phyloP scores from a whole-genome alignment of 2,113 vertebrate genomes.

The Geococcyx californianus region DNA sequence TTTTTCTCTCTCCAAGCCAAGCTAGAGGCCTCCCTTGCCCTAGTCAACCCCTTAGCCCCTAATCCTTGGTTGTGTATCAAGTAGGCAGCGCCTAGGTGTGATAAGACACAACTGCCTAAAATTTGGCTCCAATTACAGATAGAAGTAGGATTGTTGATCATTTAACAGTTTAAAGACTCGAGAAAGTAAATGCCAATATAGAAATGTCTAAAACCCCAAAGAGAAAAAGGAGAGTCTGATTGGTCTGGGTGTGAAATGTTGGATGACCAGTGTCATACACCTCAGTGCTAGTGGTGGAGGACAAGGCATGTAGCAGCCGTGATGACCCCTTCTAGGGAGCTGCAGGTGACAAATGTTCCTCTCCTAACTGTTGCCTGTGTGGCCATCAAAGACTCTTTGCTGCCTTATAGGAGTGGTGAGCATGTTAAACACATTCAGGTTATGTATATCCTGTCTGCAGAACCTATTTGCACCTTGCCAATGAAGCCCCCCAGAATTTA shows the following conservation, averaged over 20 bases:
- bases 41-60: background rate
- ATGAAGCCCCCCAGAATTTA: background rate
- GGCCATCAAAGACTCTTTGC: background rate
- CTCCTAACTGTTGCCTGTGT: background rate
- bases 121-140: background rate
- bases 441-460: background rate
- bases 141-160: background rate
- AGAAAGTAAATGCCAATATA: background rate
- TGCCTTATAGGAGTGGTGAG: background rate
- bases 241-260: background rate
- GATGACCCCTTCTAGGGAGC: background rate
- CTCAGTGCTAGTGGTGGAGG: background rate
- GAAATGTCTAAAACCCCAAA: background rate
- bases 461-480: background rate
- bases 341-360: background rate
- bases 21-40: background rate
- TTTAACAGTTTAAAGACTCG: background rate
- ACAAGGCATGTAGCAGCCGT: rapidly evolving
- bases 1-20: background rate
- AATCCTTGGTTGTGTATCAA: background rate
- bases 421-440: background rate
- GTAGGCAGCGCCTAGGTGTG: background rate
- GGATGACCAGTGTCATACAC: background rate
- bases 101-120: background rate
- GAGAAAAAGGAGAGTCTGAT: background rate